A percentile compares a stretch with the other conserved stretches of the same genome.
These are phyloP conservation scores for Chrysodeixis includens DNA, from an alignment of 2,888 invertebrate species.

Conservation along the genomic window DNA sequence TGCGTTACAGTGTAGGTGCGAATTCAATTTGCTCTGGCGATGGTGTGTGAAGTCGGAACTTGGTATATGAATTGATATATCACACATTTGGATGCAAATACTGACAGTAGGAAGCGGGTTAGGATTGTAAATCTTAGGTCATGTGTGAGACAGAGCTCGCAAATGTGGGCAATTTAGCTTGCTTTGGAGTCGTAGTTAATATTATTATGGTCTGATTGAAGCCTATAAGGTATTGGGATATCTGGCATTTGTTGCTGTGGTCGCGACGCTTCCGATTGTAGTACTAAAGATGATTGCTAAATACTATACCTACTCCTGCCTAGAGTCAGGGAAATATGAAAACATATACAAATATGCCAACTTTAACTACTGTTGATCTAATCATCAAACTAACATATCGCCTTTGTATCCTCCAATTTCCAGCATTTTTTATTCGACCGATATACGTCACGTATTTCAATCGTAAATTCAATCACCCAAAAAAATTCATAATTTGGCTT, in stretches of 20 bases:
- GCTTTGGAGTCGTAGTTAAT: background rate
- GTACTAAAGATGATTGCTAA: background rate
- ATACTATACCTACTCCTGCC: too few relatives aligned
- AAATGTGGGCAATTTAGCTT: background rate
- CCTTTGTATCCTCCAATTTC: background rate
- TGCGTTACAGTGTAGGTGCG: conserved; percentile 51
- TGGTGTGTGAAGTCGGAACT: conserved; percentile 59
- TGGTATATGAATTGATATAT: conserved; percentile 48
- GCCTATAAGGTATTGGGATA: background rate
- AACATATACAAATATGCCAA: too few relatives aligned
- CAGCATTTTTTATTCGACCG: background rate
- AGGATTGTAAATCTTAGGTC: conserved; percentile 15
- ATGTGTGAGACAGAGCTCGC: background rate
- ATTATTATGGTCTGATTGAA: background rate
- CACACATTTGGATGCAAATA: conserved; percentile 55
- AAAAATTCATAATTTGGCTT: background rate
- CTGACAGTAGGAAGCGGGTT: conserved; percentile 5
- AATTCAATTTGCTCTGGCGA: conserved; percentile 64
- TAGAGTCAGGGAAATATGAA: background rate
- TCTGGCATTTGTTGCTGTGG: background rate
- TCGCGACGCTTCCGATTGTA: background rate
- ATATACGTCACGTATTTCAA: background rate
- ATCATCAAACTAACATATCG: too few relatives aligned
- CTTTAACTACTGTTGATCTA: background rate
- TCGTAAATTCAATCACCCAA: background rate